Conservation (phyloP, 2,113 vertebrate genomes). For the Sitta europaea region DNA sequence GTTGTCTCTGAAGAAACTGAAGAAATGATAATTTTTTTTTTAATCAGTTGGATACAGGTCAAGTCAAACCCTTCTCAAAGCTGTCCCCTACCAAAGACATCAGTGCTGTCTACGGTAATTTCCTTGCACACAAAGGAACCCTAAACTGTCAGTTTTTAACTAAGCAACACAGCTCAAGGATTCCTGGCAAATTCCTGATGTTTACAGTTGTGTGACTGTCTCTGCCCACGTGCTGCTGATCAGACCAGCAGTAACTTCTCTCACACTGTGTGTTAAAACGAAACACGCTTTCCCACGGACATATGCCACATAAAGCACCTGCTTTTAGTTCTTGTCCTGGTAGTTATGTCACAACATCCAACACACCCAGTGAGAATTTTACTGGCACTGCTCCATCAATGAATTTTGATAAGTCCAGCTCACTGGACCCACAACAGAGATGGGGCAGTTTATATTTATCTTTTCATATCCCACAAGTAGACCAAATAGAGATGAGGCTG, state of each 20-base stretch:
- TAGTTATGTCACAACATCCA: not conserved
- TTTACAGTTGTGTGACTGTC: not conserved
- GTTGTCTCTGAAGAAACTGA: not conserved
- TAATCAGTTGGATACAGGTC: not conserved
- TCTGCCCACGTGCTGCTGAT: not conserved
- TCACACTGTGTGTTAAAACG: not conserved
- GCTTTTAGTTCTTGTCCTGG: not conserved
- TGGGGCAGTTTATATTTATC: slow-evolving; percentile 1
- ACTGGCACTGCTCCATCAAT: not conserved
- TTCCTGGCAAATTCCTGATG: not conserved
- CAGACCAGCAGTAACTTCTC: not conserved
- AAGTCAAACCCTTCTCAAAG: not conserved
- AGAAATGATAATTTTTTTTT: not conserved
- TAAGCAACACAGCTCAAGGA: not conserved
- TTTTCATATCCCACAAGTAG: not conserved
- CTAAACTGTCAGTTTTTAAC: not conserved
- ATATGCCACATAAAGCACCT: fast-evolving
- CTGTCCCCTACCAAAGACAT: not conserved
- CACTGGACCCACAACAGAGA: not conserved
- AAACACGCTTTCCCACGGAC: not conserved
- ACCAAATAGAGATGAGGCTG: slow-evolving; percentile 2
- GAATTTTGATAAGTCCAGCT: not conserved
- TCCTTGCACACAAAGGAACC: not conserved
- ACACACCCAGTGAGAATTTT: not conserved
- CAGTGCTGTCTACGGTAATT: not conserved